A percentile compares a stretch with the other conserved stretches of the same genome.
These are phyloP conservation scores for Parnassius orleans DNA, from an alignment of 2,888 invertebrate species.

Conservation along the genomic window DNA sequence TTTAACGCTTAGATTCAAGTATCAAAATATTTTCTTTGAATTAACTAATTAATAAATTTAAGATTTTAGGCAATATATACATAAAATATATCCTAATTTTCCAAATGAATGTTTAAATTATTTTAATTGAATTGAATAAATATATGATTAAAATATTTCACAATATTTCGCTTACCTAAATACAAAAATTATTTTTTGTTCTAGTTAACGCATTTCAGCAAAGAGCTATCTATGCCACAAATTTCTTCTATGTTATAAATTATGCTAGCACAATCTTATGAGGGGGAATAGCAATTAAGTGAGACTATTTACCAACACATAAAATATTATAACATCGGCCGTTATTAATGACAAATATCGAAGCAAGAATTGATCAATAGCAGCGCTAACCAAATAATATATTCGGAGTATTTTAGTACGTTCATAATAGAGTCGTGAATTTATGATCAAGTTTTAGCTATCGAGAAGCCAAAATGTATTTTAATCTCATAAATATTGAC, in stretches of 20 bases:
- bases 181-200: constrained; percentile 29
- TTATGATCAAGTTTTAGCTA: constrained; percentile 16
- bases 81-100: too few relatives aligned
- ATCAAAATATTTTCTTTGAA: constrained; percentile 20
- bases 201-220: constrained; percentile 42
- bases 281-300: constrained; percentile 62
- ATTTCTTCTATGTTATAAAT: constrained; percentile 59
- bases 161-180: too few relatives aligned
- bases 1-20: constrained; percentile 44
- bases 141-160: too few relatives aligned
- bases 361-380: constrained; percentile 36
- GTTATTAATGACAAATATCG: constrained; percentile 40
- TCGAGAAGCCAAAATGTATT: constrained; percentile 5
- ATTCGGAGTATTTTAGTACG: constrained; percentile 25
- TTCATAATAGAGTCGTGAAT: constrained; percentile 33
- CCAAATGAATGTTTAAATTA: too few relatives aligned
- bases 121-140: too few relatives aligned
- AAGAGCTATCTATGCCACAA: constrained; percentile 31
- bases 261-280: constrained; percentile 56
- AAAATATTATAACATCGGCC: constrained; percentile 42
- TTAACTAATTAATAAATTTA: too few relatives aligned
- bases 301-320: constrained; percentile 56
- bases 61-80: too few relatives aligned
- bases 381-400: constrained; percentile 30
- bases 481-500: background rate